Conservation (phyloP, 2,888 invertebrate species). For the Fragum whitleyi region DNA sequence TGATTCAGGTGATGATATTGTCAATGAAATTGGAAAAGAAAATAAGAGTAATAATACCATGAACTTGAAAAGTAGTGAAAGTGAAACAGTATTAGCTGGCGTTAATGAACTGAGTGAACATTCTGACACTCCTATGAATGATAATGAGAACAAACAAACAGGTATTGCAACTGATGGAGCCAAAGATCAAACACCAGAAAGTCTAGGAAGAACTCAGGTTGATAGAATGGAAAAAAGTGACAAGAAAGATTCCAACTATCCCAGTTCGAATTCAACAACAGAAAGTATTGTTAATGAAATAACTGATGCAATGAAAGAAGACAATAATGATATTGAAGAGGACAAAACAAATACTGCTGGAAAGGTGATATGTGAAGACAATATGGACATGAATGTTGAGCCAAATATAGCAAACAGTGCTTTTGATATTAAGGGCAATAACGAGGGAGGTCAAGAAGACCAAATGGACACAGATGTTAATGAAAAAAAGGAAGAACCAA, state of each 20-base stretch:
- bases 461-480: neutral
- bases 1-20: no score
- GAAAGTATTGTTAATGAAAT: no score
- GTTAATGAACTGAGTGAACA: neutral
- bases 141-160: neutral
- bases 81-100: neutral
- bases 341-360: neutral
- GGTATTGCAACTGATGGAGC: neutral
- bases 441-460: neutral
- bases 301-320: no score
- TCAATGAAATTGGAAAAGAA: neutral
- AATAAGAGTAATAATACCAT: neutral
- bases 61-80: neutral
- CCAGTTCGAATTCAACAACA: no score
- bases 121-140: neutral
- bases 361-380: neutral
- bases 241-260: no score
- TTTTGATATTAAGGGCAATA: neutral
- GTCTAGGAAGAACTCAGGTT: neutral
- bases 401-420: neutral
- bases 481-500: slow-evolving; percentile 6
- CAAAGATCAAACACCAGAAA: neutral
- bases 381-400: neutral
- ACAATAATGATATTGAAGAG: no score
- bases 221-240: no score